phyloP scores from a whole-genome alignment of 2,113 vertebrate genomes.

The Fregata magnificens region DNA sequence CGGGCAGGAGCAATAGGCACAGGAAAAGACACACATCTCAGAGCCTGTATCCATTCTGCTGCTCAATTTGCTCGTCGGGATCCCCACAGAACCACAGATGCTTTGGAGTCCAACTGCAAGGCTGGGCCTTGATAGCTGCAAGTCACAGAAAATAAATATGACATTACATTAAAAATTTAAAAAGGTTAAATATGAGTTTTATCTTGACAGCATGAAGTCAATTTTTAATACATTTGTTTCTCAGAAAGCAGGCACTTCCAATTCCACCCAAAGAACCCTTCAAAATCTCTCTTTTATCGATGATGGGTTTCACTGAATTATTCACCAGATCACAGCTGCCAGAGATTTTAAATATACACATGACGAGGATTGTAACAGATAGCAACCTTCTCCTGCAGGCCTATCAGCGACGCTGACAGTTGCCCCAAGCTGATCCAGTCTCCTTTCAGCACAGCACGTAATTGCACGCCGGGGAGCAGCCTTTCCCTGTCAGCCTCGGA shows the following conservation, averaged over 20 bases:
- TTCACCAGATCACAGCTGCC: slow-evolving; percentile 43
- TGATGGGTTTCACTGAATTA: slow-evolving; percentile 32
- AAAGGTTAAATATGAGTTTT: slow-evolving; percentile 5
- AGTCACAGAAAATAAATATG: neutral
- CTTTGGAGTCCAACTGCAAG: neutral
- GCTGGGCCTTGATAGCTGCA: neutral
- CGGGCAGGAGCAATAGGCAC: neutral
- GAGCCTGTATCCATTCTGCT: neutral
- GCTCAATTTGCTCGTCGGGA: neutral
- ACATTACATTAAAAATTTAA: neutral
- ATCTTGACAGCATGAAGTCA: neutral
- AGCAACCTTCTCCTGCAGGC: neutral
- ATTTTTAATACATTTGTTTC: neutral
- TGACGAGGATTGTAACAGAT: neutral
- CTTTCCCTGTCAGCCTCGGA: neutral
- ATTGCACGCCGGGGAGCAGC: neutral
- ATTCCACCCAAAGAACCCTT: slow-evolving; percentile 18
- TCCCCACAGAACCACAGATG: neutral
- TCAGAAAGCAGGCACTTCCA: neutral
- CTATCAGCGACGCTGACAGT: neutral
- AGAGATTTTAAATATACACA: neutral
- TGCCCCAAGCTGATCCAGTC: neutral
- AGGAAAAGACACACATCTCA: neutral
- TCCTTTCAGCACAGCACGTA: neutral
- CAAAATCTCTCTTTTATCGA: neutral